phyloP scores from a whole-genome alignment of 2,888 invertebrate species.

The Limnephilus auricula region DNA sequence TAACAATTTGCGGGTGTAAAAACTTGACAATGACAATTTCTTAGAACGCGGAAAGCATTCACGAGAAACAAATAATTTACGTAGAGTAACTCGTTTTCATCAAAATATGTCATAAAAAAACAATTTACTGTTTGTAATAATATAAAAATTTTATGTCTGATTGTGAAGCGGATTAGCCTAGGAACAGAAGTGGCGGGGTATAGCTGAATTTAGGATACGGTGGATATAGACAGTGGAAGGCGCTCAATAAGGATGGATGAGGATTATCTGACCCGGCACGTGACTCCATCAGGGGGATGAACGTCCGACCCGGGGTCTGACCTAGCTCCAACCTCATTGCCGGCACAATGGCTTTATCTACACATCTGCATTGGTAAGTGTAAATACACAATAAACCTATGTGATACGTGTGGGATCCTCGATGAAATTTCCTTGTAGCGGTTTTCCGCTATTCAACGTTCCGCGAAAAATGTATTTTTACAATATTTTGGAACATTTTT shows the following conservation, averaged over 20 bases:
- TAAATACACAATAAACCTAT: not conserved
- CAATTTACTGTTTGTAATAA: not conserved
- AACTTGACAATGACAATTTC: not conserved
- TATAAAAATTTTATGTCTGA: not conserved
- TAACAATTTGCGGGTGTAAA: not conserved
- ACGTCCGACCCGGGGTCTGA: not conserved
- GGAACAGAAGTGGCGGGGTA: not conserved
- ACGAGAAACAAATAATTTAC: not conserved
- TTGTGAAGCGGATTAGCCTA: not conserved
- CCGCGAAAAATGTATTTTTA: too few relatives aligned
- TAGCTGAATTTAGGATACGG: not conserved
- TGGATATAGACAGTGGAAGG: not conserved
- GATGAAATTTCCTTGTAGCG: not conserved
- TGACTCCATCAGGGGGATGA: conserved; percentile 19
- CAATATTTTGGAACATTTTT: not conserved
- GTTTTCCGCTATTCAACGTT: not conserved
- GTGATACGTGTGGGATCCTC: not conserved
- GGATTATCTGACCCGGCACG: conserved; percentile 15
- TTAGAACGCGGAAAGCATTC: not conserved
- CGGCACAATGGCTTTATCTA: not conserved
- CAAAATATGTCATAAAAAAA: not conserved
- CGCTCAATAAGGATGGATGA: conserved; percentile 2
- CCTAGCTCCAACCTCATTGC: conserved; percentile 14
- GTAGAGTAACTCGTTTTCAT: not conserved
- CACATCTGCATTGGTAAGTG: conserved; percentile 2